phyloP scores from a whole-genome alignment of 2,797 vertebrate species.

The Arnoldichthys spilopterus region DNA sequence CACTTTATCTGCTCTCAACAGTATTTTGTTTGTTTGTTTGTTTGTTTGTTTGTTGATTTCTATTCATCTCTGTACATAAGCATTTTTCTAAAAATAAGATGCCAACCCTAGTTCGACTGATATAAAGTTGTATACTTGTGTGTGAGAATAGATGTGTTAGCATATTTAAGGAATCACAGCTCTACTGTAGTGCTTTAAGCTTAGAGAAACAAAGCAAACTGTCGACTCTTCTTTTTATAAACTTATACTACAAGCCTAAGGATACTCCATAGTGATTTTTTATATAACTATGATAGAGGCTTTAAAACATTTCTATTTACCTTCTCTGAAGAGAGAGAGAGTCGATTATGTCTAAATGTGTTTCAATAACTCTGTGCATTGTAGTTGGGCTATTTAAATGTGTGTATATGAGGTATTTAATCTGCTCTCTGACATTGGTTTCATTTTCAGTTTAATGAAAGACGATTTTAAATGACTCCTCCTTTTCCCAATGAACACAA shows the following conservation, averaged over 20 bases:
- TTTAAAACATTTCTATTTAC: conserved; percentile 63
- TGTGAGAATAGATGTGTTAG: conserved; percentile 61
- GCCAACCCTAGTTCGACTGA: conserved; percentile 54
- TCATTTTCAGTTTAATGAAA: conserved; percentile 53
- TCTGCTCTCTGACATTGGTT: conserved; percentile 52
- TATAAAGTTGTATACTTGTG: conserved; percentile 57
- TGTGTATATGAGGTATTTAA: conserved; percentile 59
- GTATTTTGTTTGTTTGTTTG: conserved; percentile 49
- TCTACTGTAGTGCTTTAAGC: conserved; percentile 58
- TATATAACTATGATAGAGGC: conserved; percentile 63
- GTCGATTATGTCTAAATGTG: conserved; percentile 63
- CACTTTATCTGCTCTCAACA: conserved; percentile 50
- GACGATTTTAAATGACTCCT: conserved; percentile 64
- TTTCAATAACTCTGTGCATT: conserved; percentile 66
- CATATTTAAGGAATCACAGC: conserved; percentile 57
- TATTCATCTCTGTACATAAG: conserved; percentile 39
- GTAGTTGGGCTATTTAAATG: conserved; percentile 57
- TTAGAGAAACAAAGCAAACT: conserved; percentile 54
- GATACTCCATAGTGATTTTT: conserved; percentile 64
- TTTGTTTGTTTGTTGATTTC: conserved; percentile 39
- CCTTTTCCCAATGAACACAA: not conserved
- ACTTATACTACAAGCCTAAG: conserved; percentile 57
- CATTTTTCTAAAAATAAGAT: conserved; percentile 55
- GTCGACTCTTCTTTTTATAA: conserved; percentile 67
- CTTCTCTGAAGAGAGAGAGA: conserved; percentile 55